phyloP scores from a whole-genome alignment of 2,797 vertebrate species.

The Delichon dasypus region DNA sequence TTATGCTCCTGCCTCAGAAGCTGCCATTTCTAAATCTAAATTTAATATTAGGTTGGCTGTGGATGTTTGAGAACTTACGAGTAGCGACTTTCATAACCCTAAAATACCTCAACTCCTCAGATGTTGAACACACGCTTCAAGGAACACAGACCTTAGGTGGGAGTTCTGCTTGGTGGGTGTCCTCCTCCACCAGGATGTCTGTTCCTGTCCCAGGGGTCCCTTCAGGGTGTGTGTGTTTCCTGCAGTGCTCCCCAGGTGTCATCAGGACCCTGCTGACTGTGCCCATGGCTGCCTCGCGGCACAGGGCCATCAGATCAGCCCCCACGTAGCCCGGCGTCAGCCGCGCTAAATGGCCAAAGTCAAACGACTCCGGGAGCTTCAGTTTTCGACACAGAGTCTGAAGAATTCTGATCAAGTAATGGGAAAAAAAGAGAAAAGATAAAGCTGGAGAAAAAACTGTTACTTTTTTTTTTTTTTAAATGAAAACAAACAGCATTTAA shows the following conservation, averaged over 20 bases:
- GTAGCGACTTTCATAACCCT: neutral
- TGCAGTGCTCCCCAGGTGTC: slow-evolving; percentile 3
- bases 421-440: neutral
- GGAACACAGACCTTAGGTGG: slow-evolving; percentile 19
- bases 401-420: slow-evolving; percentile 82
- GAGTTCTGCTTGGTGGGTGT: neutral
- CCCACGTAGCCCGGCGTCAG: slow-evolving; percentile 94
- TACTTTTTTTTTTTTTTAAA: neutral
- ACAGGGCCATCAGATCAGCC: slow-evolving; percentile 93
- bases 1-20: neutral
- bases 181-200: neutral
- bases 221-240: neutral
- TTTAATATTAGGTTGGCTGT: neutral
- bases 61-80: neutral
- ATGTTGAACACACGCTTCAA: neutral
- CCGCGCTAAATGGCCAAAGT: slow-evolving; percentile 82
- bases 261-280: slow-evolving; percentile 87
- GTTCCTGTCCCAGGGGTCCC: neutral
- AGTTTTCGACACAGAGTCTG: slow-evolving; percentile 90
- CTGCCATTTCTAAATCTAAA: neutral
- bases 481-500: neutral
- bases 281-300: slow-evolving; percentile 88
- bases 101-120: neutral
- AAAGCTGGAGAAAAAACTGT: neutral
- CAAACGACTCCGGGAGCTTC: slow-evolving; percentile 82